phyloP scores from a whole-genome alignment of 1,140 invertebrate species.

The Habropoda laboriosa region DNA sequence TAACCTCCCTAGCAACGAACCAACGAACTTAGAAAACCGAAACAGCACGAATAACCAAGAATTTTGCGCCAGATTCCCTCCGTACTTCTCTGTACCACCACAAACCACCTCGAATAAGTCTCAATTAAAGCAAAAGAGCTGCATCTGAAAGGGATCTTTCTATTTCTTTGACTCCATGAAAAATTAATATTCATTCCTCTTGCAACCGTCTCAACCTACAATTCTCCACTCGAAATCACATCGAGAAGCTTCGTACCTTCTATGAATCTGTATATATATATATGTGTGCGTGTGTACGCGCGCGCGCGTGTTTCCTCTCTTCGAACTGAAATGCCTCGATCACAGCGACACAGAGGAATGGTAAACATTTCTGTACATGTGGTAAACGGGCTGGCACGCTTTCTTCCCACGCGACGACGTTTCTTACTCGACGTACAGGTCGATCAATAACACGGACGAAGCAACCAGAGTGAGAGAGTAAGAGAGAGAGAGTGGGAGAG shows the following conservation, averaged over 20 bases:
- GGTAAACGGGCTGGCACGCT: constrained; percentile 59
- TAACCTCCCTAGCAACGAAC: no score
- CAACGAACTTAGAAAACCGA: no score
- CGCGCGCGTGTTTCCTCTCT: no score
- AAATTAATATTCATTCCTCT: constrained; percentile 28
- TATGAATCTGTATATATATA: not conserved
- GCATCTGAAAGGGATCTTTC: not conserved
- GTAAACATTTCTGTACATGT: constrained; percentile 58
- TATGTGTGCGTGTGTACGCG: not conserved
- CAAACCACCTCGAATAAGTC: no score
- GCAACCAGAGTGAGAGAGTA: not conserved
- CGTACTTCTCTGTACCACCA: no score
- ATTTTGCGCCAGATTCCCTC: no score
- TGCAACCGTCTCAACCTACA: not conserved
- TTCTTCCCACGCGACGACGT: constrained; percentile 68
- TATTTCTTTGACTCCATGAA: not conserved
- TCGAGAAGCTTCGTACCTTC: no score
- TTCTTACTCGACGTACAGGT: constrained; percentile 60
- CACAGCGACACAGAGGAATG: constrained; percentile 2
- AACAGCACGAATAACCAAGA: no score
- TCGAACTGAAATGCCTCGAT: no score
- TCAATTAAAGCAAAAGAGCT: no score
- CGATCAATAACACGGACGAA: constrained; percentile 63
- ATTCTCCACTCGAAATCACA: not conserved
- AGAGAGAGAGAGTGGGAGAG: constrained; percentile 6